Conservation (phyloP, 2,888 invertebrate species). For the Oeneis ivallda region DNA sequence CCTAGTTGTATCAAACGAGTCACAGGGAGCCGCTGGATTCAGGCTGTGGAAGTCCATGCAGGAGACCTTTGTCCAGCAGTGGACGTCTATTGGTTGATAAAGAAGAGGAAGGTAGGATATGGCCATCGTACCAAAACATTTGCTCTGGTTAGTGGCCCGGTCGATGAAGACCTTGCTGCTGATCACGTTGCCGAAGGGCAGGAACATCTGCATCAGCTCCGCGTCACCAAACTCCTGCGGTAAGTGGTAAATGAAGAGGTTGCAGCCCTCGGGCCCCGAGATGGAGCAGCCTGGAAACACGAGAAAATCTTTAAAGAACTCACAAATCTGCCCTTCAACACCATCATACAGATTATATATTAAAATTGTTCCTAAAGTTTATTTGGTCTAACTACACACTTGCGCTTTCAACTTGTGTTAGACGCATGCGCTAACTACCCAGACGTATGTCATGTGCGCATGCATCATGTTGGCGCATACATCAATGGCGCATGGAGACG, state of each 20-base stretch:
- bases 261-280: conserved; percentile 99
- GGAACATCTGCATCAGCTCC: conserved; percentile 99
- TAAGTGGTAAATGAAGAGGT: conserved; percentile 99
- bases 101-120: too few relatives aligned
- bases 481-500: too few relatives aligned
- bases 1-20: too few relatives aligned
- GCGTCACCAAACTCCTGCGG: conserved; percentile 99
- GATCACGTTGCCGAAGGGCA: conserved; percentile 99
- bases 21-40: too few relatives aligned
- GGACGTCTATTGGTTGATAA: too few relatives aligned
- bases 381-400: not conserved
- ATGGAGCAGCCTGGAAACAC: conserved; percentile 95
- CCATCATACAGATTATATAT: conserved; percentile 43
- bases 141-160: conserved; percentile 99
- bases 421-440: too few relatives aligned
- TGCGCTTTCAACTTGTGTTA: too few relatives aligned
- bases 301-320: conserved; percentile 86
- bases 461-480: too few relatives aligned
- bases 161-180: conserved; percentile 99
- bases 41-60: too few relatives aligned
- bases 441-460: too few relatives aligned
- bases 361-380: not conserved
- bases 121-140: conserved; percentile 97
- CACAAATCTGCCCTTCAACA: conserved; percentile 77
- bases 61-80: too few relatives aligned